Evolutionary conservation across 2,888 invertebrate genomes (phyloP), one percentile per base, ranked within the genome.

Genomic region (Andrena trimmerana): DNA sequence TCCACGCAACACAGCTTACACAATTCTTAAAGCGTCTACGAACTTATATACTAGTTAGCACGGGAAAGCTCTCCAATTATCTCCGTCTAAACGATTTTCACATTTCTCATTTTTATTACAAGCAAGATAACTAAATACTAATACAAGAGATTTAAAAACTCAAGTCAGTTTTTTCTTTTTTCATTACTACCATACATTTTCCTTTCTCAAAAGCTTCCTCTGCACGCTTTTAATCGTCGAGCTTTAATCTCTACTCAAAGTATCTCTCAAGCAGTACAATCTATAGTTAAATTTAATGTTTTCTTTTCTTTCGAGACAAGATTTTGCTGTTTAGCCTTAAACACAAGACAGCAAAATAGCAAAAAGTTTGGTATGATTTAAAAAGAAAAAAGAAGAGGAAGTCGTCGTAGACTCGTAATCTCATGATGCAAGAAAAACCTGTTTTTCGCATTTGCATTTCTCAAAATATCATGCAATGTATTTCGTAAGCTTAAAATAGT

Each of bases 31-130:
- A 83, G 77, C 77, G 72, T 83, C 69, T 80, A 76, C 31, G 67
- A 86, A 85, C 83, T 86, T 80, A 86, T 80, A 66, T 65, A 85
- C 80, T 86, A 84, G 70, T 84, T 76, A 84, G 84, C 81, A 81
- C 67, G 70, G 73, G 68, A 84, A 75, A 85, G 72, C 81, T 81
- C 75, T 78, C 69, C 36, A 62, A 75, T 79, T 69, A 79, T 60
- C 69, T 68, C 62, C 69, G 10, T 60, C 29, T 68, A 59, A 74
- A 72, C 65, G 16, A 29, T 73, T 54, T 59, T 74, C 69, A 54
- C 70, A 42, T 78, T 78, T 57, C 50, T 62, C 59, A 68, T 50
- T 65, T 76, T 81, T 70, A 71, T 71, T 82, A 63, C 42, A 82
- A 76, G 75, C 71, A 78, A 75, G 62, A 16, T 50, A 81, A 67